Percentiles rank a stretch among this genome's conserved stretches.
phyloP scores from a whole-genome alignment of 2,113 vertebrate species.

The Lanius collurio region DNA sequence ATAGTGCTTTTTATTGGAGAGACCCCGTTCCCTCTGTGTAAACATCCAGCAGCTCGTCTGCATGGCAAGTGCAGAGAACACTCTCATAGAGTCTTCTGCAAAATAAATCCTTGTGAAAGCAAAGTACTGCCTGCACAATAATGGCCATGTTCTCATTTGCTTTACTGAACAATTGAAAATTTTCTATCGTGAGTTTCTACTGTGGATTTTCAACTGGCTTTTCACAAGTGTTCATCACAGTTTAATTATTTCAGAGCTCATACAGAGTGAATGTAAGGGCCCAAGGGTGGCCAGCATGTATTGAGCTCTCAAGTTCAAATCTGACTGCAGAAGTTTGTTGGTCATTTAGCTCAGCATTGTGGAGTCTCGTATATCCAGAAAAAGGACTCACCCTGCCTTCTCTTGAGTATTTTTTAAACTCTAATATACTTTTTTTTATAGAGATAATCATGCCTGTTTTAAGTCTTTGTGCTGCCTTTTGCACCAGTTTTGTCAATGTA shows the following conservation, averaged over 20 bases:
- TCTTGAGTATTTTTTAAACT: neutral
- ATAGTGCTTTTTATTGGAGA: neutral
- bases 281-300: neutral
- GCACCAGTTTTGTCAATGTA: neutral
- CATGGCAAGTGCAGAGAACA: neutral
- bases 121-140: neutral
- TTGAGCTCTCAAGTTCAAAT: neutral
- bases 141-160: neutral
- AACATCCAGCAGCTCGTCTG: neutral
- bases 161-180: neutral
- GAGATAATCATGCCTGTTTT: neutral
- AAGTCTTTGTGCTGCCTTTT: neutral
- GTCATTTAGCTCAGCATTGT: neutral
- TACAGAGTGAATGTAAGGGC: neutral
- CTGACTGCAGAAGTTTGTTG: neutral
- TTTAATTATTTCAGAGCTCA: neutral
- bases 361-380: neutral
- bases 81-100: neutral
- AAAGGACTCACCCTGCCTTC: neutral
- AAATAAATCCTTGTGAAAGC: neutral
- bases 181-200: neutral
- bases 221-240: neutral
- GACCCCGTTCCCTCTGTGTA: neutral
- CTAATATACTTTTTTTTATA: neutral
- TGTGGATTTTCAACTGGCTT: neutral